These are phyloP conservation scores for Carcharodon carcharias DNA, from an alignment of 2,797 vertebrate genomes.

Conservation along the genomic window DNA sequence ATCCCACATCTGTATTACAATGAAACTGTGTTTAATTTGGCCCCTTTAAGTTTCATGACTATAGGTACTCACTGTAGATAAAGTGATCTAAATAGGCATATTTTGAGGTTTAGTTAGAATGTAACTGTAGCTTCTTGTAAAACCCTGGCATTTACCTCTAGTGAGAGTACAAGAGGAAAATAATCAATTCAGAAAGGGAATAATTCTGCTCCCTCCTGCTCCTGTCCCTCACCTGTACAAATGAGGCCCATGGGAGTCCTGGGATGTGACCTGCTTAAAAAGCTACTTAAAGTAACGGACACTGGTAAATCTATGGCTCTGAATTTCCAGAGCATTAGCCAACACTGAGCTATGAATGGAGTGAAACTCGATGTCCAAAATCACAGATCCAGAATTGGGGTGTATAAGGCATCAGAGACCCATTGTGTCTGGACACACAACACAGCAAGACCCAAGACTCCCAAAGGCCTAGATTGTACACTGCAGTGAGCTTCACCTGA, in stretches of 20 bases:
- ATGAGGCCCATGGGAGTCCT: not conserved
- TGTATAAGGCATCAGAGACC: not conserved
- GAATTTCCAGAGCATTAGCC: not conserved
- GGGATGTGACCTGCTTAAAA: not conserved
- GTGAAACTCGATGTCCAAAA: not conserved
- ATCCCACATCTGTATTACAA: not conserved
- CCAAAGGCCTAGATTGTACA: not conserved
- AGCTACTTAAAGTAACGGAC: not conserved
- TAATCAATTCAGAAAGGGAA: not conserved
- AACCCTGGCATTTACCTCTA: not conserved
- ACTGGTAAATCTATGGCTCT: too few relatives aligned
- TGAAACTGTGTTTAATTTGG: not conserved
- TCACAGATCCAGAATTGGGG: not conserved
- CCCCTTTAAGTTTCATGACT: not conserved
- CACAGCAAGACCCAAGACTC: not conserved
- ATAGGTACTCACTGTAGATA: not conserved
- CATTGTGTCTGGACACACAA: not conserved
- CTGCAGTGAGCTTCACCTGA: not conserved
- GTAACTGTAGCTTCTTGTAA: not conserved
- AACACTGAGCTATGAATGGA: not conserved
- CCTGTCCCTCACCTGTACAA: not conserved
- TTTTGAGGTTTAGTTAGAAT: not conserved
- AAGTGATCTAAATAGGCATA: not conserved
- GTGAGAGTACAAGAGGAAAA: not conserved
- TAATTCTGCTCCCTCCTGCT: not conserved